Evolutionary conservation across 2,797 vertebrate species (phyloP).

Genomic region (Luscinia luscinia): DNA sequence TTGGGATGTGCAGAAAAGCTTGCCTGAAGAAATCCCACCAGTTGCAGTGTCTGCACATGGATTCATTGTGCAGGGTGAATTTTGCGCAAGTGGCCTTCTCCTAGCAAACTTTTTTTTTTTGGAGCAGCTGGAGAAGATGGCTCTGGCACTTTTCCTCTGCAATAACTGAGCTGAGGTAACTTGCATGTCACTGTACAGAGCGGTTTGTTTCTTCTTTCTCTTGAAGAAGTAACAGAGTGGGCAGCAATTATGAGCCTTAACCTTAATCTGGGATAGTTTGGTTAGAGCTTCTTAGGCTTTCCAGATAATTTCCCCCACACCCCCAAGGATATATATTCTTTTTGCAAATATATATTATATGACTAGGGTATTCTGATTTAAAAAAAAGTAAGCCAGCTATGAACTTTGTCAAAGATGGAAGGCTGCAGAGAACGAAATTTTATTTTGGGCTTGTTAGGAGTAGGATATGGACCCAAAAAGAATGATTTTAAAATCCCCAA

Average conservation of each 20-base stretch:
- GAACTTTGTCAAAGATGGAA: neutral
- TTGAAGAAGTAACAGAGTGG: neutral
- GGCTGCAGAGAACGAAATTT: neutral
- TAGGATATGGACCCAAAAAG: neutral
- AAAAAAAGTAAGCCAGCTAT: neutral
- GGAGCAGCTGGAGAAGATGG: neutral
- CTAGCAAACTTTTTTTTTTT: neutral
- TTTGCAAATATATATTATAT: neutral
- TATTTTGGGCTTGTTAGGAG: neutral
- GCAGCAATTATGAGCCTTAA: neutral
- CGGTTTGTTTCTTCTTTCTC: neutral
- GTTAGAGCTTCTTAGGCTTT: neutral
- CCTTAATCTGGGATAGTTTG: neutral
- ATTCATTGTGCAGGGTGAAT: neutral
- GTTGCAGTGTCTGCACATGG: neutral
- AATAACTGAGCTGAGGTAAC: neutral
- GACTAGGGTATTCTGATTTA: neutral
- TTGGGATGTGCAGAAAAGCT: neutral
- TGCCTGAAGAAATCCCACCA: neutral
- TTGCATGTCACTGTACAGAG: neutral
- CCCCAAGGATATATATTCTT: neutral
- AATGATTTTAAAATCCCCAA: neutral
- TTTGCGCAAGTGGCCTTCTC: neutral
- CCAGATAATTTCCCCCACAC: neutral
- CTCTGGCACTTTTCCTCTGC: neutral